These are phyloP conservation scores for Hipposideros armiger DNA, from an alignment of 2,113 vertebrate genomes.

Conservation along the genomic window DNA sequence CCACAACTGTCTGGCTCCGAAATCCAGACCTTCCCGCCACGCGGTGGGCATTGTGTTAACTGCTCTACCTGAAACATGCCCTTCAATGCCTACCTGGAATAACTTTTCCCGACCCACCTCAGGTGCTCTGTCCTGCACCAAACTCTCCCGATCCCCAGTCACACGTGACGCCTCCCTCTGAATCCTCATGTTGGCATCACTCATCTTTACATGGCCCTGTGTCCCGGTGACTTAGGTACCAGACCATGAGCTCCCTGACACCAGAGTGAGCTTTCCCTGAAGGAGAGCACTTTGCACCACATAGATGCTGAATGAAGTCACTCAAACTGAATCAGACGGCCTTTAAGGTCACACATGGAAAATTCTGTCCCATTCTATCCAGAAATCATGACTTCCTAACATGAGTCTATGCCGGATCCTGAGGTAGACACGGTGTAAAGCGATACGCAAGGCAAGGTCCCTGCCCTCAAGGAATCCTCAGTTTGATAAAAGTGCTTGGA, in stretches of 20 bases:
- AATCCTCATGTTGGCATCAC: neutral
- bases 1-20: neutral
- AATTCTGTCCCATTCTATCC: neutral
- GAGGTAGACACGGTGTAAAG: neutral
- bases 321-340: neutral
- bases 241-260: neutral
- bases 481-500: neutral
- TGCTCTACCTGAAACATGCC: neutral
- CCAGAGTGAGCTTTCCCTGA: neutral
- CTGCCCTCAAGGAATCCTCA: neutral
- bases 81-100: neutral
- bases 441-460: neutral
- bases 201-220: neutral
- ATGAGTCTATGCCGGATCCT: neutral
- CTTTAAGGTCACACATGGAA: neutral
- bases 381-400: neutral
- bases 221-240: neutral
- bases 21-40: neutral
- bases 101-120: neutral
- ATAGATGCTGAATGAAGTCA: neutral
- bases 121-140: neutral
- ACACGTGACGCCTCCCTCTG: neutral
- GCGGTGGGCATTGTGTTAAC: neutral
- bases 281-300: neutral
- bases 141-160: neutral